These are phyloP conservation scores for Galemys pyrenaicus DNA, from an alignment of 2,113 vertebrate species.

Conservation along the genomic window DNA sequence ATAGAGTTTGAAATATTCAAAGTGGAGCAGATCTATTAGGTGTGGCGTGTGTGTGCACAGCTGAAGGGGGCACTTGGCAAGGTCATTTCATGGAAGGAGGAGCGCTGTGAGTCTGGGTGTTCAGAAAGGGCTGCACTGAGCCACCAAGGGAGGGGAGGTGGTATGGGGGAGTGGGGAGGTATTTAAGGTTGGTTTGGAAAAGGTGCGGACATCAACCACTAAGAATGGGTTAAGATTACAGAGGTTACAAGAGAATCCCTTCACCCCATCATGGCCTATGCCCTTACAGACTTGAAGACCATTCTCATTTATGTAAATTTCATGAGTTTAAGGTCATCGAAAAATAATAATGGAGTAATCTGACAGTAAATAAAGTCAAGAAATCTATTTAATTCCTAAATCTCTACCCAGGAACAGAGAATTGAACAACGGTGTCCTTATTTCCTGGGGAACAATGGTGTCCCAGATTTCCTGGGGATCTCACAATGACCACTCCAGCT, in stretches of 20 bases:
- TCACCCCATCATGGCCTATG: not conserved
- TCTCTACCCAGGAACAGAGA: not conserved
- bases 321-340: not conserved
- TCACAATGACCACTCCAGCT: not conserved
- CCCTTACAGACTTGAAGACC: not conserved
- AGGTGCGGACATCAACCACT: not conserved
- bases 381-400: not conserved
- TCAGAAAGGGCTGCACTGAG: not conserved
- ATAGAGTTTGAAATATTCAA: constrained; percentile 16
- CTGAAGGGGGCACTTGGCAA: not conserved
- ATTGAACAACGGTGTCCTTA: too few relatives aligned
- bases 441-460: not conserved
- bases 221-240: not conserved
- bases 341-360: constrained; percentile 9
- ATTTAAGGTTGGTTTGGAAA: not conserved
- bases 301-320: not conserved
- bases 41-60: constrained; percentile 14
- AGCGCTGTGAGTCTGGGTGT: not conserved
- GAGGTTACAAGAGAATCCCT: too few relatives aligned
- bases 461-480: not conserved
- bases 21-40: constrained; percentile 31
- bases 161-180: not conserved
- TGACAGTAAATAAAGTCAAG: not conserved
- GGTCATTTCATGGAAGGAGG: constrained; percentile 20
- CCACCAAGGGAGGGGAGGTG: not conserved